Evolutionary conservation across 2,888 invertebrate species (phyloP).

Genomic region (Phanerotoma sp.): DNA sequence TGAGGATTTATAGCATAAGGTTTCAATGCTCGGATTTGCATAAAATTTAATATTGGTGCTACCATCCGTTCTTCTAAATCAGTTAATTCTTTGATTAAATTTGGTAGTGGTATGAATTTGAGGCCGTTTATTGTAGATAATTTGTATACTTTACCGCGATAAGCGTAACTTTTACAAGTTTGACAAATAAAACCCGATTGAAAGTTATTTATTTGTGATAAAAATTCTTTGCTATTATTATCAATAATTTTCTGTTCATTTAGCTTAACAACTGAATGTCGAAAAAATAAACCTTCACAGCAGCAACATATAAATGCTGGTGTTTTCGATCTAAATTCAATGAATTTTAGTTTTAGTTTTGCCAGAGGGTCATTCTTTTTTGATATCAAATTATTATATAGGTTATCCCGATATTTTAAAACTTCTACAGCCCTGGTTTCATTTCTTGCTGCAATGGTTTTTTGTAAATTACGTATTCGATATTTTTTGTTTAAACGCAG

Average conservation of each 20-base stretch:
- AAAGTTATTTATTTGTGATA: neutral
- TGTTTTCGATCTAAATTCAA: neutral
- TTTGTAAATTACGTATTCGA: no score
- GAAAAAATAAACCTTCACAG: neutral
- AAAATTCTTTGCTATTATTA: neutral
- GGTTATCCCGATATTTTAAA: no score
- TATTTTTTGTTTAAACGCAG: no score
- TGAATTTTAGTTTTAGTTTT: neutral
- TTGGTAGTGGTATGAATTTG: neutral
- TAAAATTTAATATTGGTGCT: slow-evolving; percentile 44
- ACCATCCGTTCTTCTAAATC: slow-evolving; percentile 46
- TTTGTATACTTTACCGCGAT: neutral
- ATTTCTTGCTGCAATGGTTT: no score
- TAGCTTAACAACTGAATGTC: neutral
- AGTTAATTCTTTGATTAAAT: neutral
- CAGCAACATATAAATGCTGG: neutral
- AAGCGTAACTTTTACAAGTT: neutral
- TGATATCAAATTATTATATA: no score
- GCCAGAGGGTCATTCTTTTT: no score
- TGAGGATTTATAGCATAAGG: slow-evolving; percentile 41
- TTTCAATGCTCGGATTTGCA: slow-evolving; percentile 44
- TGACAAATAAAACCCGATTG: neutral
- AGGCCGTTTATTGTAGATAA: neutral
- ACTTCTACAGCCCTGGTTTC: no score
- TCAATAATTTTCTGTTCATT: neutral